Conservation (phyloP, 2,113 vertebrate species). For the Cisticola juncidis region DNA sequence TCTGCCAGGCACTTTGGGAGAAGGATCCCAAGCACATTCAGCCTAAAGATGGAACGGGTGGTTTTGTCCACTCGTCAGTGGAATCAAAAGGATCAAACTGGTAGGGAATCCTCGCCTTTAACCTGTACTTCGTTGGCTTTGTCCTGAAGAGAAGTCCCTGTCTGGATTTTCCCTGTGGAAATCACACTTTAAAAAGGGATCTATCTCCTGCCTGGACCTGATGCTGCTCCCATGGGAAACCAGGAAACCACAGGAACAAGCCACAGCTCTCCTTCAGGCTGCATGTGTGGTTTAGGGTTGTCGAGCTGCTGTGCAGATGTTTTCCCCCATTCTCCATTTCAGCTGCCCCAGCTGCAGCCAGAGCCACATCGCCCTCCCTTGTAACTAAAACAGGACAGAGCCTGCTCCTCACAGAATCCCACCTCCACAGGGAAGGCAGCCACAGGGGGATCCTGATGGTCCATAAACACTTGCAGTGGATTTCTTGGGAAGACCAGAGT, state of each 20-base stretch:
- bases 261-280: not conserved
- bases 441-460: too few relatives aligned
- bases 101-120: not conserved
- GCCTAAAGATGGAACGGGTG: accelerated
- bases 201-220: not conserved
- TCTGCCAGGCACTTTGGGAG: not conserved
- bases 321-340: not conserved
- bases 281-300: accelerated
- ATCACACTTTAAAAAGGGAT: not conserved
- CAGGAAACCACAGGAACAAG: not conserved
- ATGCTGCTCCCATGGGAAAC: not conserved
- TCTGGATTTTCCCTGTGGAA: not conserved
- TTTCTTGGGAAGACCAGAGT: not conserved
- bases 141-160: not conserved
- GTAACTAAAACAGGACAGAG: not conserved
- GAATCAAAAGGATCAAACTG: not conserved
- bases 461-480: not conserved
- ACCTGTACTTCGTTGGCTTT: not conserved
- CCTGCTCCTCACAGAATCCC: not conserved
- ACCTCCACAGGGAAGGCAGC: accelerated
- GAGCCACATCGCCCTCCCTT: not conserved
- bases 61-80: accelerated
- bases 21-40: not conserved
- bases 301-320: not conserved
- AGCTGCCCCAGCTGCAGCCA: not conserved